phyloP scores from a whole-genome alignment of 2,113 vertebrate genomes.

The Aspiorhynchus laticeps region DNA sequence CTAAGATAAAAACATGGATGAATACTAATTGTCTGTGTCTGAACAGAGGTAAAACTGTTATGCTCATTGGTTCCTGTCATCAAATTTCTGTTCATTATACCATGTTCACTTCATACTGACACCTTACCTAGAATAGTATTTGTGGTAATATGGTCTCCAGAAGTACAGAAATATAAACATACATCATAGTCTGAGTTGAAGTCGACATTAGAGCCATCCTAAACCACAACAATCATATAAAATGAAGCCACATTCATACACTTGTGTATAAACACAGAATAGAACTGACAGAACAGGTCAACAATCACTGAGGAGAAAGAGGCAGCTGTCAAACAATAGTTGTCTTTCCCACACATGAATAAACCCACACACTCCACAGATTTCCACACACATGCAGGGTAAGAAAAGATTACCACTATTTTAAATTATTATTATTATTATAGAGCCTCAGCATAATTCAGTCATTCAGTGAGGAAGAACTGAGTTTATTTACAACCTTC shows the following conservation, averaged over 20 bases:
- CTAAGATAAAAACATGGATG: too few species aligned
- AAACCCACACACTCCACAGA: neutral
- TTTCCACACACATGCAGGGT: neutral
- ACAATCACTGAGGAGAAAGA: conserved; percentile 23
- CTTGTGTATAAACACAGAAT: neutral
- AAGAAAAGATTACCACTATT: neutral
- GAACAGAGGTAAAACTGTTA: neutral
- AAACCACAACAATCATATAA: neutral
- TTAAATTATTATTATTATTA: neutral
- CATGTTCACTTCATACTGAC: neutral
- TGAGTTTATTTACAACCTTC: conserved; percentile 15
- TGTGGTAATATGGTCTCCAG: neutral
- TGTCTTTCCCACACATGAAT: neutral
- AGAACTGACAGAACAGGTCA: conserved; percentile 11
- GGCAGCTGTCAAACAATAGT: neutral
- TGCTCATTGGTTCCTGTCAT: neutral
- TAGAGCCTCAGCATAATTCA: conserved; percentile 35
- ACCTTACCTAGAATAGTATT: neutral
- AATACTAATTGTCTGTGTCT: too few species aligned
- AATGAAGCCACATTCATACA: neutral
- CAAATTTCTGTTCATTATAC: neutral
- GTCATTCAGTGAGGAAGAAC: conserved; percentile 32
- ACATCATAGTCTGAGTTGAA: neutral
- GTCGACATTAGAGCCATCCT: neutral
- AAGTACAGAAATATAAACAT: neutral